These are phyloP conservation scores for Poecile montanus DNA, from an alignment of 2,797 vertebrate species.

Conservation along the genomic window DNA sequence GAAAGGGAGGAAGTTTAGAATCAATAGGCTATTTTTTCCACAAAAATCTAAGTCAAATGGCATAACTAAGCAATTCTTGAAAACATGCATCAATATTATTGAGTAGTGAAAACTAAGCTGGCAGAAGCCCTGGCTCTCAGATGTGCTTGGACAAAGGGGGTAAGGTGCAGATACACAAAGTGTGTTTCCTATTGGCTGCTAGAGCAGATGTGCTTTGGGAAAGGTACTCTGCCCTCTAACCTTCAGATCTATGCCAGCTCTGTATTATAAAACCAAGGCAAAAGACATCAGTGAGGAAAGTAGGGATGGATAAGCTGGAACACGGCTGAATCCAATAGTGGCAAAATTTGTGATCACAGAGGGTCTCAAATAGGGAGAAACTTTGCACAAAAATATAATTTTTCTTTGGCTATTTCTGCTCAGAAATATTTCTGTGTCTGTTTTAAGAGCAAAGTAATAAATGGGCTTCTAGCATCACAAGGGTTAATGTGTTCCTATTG, in stretches of 20 bases:
- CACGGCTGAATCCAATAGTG: neutral
- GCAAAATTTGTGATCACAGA: neutral
- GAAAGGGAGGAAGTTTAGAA: neutral
- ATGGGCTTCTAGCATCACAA: neutral
- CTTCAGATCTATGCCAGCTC: neutral
- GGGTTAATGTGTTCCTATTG: neutral
- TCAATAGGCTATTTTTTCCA: neutral
- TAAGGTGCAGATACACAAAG: neutral
- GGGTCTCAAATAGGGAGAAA: neutral
- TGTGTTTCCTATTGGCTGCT: neutral
- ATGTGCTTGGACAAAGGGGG: neutral
- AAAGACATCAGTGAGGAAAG: neutral
- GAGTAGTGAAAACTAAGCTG: neutral
- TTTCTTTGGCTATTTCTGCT: neutral
- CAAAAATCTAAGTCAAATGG: neutral
- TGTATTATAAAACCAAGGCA: neutral
- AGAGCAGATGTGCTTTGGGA: neutral
- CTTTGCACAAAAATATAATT: neutral
- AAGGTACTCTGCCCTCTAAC: neutral
- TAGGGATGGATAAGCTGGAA: neutral
- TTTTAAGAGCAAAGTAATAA: neutral
- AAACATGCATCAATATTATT: neutral
- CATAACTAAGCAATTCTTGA: neutral
- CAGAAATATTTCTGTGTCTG: neutral
- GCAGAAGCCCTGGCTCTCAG: neutral